Percentiles rank a stretch among this genome's conserved stretches.
Evolutionary conservation across 2,113 vertebrate genomes (phyloP).

Genomic region (Zosterops hypoxanthus): DNA sequence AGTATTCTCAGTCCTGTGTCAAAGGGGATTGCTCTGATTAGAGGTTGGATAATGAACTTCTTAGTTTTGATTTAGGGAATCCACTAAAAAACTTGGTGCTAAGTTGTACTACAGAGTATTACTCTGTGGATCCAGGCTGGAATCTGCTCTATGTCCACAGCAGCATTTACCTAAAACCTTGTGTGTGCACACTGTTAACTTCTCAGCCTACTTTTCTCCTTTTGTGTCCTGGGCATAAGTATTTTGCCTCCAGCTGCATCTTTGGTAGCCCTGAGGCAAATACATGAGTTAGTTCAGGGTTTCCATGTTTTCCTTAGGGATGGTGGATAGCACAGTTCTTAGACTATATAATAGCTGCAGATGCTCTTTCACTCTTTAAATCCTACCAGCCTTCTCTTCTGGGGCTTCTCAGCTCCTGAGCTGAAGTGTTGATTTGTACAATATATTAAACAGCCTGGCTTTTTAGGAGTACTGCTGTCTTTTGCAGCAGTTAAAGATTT

Average conservation of each 20-base stretch:
- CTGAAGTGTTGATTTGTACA: not conserved
- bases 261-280: not conserved
- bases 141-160: not conserved
- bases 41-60: not conserved
- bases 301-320: not conserved
- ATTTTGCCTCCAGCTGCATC: not conserved
- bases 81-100: accelerated
- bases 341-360: not conserved
- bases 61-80: not conserved
- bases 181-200: not conserved
- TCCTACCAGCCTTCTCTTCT: not conserved
- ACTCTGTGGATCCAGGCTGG: not conserved
- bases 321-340: not conserved
- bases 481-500: not conserved
- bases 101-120: not conserved
- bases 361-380: not conserved
- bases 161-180: not conserved
- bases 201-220: not conserved
- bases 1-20: constrained; percentile 59
- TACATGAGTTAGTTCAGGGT: not conserved
- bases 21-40: not conserved
- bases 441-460: not conserved
- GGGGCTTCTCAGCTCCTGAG: not conserved
- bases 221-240: not conserved
- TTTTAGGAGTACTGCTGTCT: not conserved